These are phyloP conservation scores for Tryphoninae sp. DNA, from an alignment of 2,888 invertebrate genomes.

Conservation along the genomic window DNA sequence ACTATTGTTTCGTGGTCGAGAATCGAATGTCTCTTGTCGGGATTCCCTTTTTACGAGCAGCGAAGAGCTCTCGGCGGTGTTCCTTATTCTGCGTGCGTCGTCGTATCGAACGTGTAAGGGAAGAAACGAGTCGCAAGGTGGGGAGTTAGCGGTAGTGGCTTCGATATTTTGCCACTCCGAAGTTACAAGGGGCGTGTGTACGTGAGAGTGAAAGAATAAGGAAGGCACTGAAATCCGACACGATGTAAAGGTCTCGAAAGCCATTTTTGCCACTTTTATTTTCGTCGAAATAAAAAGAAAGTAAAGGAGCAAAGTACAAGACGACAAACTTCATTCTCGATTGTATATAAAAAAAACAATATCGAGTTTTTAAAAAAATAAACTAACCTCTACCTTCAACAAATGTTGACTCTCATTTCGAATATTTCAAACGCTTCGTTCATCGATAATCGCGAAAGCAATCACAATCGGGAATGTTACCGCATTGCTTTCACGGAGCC, in stretches of 20 bases:
- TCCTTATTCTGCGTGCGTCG: conserved; percentile 65
- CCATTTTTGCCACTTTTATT: too few species aligned
- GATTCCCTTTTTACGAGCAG: conserved; percentile 30
- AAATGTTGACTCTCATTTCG: too few species aligned
- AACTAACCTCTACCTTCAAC: too few species aligned
- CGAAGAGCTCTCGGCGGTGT: conserved; percentile 14
- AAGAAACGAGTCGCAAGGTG: conserved; percentile 63
- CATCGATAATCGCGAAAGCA: neutral
- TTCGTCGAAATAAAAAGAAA: too few species aligned
- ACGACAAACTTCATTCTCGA: too few species aligned
- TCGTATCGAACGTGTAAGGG: conserved; percentile 61
- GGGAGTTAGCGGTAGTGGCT: conserved; percentile 2
- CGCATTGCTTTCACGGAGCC: neutral
- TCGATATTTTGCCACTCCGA: neutral
- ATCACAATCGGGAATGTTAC: neutral
- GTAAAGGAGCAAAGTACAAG: too few species aligned
- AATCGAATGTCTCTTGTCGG: conserved; percentile 36
- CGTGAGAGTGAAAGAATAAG: too few species aligned
- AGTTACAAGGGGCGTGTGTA: too few species aligned
- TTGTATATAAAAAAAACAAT: too few species aligned
- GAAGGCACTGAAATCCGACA: conserved; percentile 1
- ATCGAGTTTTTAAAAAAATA: too few species aligned
- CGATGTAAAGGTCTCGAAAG: neutral
- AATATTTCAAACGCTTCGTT: too few species aligned
- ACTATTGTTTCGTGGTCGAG: conserved; percentile 24